Evolutionary conservation across 2,113 vertebrate species (phyloP).

Genomic region (Phocoena phocoena): DNA sequence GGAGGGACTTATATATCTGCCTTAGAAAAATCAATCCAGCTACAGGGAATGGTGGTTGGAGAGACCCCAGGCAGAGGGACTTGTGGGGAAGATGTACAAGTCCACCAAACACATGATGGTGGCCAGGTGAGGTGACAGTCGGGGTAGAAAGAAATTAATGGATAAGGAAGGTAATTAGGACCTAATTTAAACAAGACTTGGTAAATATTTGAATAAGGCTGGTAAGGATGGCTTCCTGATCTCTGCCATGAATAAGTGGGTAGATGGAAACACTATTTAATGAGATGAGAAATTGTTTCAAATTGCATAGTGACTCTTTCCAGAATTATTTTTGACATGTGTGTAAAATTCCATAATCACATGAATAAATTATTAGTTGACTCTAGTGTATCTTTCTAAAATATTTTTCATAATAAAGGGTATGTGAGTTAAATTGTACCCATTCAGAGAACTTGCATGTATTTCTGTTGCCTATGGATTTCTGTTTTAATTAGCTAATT

Average conservation of each 20-base stretch:
- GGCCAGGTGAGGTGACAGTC: not conserved
- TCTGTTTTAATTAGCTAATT: not conserved
- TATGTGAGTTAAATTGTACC: fast-evolving
- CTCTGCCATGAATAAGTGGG: not conserved
- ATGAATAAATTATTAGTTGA: not conserved
- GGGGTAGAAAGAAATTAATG: fast-evolving
- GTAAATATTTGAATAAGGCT: not conserved
- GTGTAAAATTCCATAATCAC: not conserved
- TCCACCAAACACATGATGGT: fast-evolving
- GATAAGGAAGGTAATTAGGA: no score
- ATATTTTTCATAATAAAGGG: not conserved
- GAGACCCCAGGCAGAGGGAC: no score
- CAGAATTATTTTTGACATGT: not conserved
- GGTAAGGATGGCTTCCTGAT: not conserved
- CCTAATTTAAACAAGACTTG: fast-evolving
- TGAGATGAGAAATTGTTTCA: not conserved
- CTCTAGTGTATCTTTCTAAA: not conserved
- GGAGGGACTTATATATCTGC: not conserved
- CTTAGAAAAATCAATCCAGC: not conserved
- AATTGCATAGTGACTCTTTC: not conserved
- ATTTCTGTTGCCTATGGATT: not conserved
- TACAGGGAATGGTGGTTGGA: fast-evolving
- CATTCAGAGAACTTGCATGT: not conserved
- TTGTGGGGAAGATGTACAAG: fast-evolving
- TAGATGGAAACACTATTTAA: not conserved